Base-by-base conservation (phyloP, 2,888 invertebrate species). In the Nymphalis c-album region DNA sequence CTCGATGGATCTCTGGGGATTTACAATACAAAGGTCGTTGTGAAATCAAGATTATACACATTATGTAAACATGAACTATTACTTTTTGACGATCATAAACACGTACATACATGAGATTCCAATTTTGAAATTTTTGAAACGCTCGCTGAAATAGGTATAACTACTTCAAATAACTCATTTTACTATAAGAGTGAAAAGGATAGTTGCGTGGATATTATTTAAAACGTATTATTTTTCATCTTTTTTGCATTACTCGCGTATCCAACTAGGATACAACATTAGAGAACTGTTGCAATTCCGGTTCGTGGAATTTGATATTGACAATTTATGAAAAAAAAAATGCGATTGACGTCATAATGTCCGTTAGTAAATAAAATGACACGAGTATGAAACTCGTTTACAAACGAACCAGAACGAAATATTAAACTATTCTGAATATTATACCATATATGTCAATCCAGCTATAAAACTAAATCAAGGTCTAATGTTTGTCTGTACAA, bases 351-450 rank as follows among this genome's bases (percentile, higher is more conserved):
- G 57, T 57, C 57, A 57, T 40, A 53, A 3, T 18, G 40, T 55
- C 31, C 31, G 31, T 55, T n/a, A 13, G 35, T 10, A 18, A 5
- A 48, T 48, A 48, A 40, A 26, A 16, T 18, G 18, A 57, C 35
- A 57, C 53, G n/a, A 55, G 53, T 31, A 10, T 57, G 57, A 57
- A 57, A 57, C 40, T 13, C 40, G 57, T 57, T 57, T 35, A 5
- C 16, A 57, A 40, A 40, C 57, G n/a, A 8, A 18, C 18, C 35
- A 40, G 35, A 40, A 17, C 40, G 57, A 40, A 35, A n/a, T 35
- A 57, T 40, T 57, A 18, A 57, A 18, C 10, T 40, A 18, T 35
- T 18, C 1, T 57, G 7, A 48, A 57, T n/a, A 35, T 18, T 3
- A 18, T 10, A 18, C 7, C 17, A 35, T 26, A 57, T 40, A 40